These are phyloP conservation scores for Limnephilus rhombicus DNA, from an alignment of 2,888 invertebrate genomes.

Conservation along the genomic window DNA sequence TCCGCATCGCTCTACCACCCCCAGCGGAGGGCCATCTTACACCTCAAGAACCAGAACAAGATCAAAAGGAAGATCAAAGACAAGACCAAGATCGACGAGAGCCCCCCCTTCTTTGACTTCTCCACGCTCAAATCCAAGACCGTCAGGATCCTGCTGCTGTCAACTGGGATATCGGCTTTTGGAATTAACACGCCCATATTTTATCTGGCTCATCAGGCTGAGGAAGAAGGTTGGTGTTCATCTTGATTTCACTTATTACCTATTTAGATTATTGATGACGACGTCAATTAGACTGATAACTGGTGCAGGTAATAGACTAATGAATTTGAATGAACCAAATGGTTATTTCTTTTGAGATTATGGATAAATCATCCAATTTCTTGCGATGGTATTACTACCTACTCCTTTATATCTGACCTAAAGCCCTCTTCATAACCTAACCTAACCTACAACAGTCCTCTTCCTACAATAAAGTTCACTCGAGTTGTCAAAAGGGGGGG, in stretches of 20 bases:
- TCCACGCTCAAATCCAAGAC: slow-evolving; percentile 91
- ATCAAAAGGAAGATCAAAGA: slow-evolving; percentile 89
- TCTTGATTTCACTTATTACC: background rate
- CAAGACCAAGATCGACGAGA: slow-evolving; percentile 86
- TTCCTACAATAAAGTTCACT: too few species aligned
- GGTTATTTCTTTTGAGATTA: too few species aligned
- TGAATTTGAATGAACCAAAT: too few species aligned
- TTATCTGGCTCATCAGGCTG: slow-evolving; percentile 88
- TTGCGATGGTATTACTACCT: too few species aligned
- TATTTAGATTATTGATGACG: background rate
- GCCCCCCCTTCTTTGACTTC: slow-evolving; percentile 92
- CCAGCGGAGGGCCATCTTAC: slow-evolving; percentile 90
- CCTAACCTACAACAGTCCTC: too few species aligned
- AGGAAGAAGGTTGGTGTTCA: slow-evolving; percentile 80
- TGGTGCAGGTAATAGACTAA: too few species aligned
- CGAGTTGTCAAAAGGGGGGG: too few species aligned
- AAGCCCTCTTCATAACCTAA: too few species aligned
- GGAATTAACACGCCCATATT: slow-evolving; percentile 93
- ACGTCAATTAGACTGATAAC: background rate
- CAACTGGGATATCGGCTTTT: slow-evolving; percentile 88
- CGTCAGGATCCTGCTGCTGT: slow-evolving; percentile 88
- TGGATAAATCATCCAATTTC: too few species aligned
- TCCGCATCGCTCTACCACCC: slow-evolving; percentile 94
- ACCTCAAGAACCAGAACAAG: slow-evolving; percentile 89
- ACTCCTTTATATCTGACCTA: too few species aligned